These are phyloP conservation scores for Willisornis vidua DNA, from an alignment of 2,113 vertebrate species.

Conservation along the genomic window DNA sequence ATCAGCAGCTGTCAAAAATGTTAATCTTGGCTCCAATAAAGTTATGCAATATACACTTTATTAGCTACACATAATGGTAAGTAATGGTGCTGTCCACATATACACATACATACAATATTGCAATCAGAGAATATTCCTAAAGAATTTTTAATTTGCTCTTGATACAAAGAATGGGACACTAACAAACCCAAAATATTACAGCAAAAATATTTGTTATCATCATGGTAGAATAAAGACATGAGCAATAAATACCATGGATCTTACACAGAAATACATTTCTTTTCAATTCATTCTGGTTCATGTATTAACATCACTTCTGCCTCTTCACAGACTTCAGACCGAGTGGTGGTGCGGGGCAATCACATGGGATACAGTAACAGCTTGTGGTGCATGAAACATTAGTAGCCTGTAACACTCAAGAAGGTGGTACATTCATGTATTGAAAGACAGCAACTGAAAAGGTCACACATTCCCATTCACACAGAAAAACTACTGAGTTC, in stretches of 20 bases:
- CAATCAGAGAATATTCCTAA: background rate
- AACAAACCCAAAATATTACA: background rate
- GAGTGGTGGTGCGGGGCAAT: background rate
- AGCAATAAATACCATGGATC: background rate
- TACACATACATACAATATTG: background rate
- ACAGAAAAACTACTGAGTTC: background rate
- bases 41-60: background rate
- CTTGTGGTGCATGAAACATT: background rate
- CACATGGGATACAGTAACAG: background rate
- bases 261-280: background rate
- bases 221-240: background rate
- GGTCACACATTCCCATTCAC: background rate
- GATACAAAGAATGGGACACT: background rate
- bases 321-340: background rate
- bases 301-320: background rate
- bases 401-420: background rate
- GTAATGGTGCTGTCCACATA: background rate
- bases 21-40: background rate
- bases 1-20: background rate
- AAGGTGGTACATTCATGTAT: background rate
- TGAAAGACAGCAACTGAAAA: background rate
- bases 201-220: background rate
- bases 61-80: background rate
- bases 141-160: background rate
- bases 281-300: background rate